These are phyloP conservation scores for Morone saxatilis DNA, from an alignment of 2,113 vertebrate genomes.

Conservation along the genomic window DNA sequence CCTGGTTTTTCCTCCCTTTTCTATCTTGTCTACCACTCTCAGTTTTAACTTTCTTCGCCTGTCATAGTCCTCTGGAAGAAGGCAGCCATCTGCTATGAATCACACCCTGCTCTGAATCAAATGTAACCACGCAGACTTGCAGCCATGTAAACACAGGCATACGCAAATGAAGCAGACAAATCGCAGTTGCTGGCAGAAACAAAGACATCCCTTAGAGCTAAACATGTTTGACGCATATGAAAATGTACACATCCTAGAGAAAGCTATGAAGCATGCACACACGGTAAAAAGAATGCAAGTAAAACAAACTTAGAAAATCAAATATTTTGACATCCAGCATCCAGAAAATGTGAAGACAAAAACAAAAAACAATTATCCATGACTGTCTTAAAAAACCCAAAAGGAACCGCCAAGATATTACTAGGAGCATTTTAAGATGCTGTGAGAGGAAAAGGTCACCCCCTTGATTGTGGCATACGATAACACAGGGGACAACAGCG, in stretches of 20 bases:
- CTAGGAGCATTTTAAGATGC: constrained; percentile 38
- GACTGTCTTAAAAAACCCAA: not conserved
- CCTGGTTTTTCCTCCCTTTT: constrained; percentile 47
- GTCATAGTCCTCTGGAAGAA: constrained; percentile 59
- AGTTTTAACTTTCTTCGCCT: constrained; percentile 69
- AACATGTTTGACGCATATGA: constrained; percentile 51
- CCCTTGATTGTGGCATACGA: constrained; percentile 59
- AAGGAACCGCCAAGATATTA: constrained; percentile 23
- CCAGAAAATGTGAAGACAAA: not conserved
- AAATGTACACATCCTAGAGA: constrained; percentile 33
- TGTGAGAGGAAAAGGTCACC: constrained; percentile 58
- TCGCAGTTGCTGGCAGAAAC: constrained; percentile 56
- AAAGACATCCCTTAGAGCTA: constrained; percentile 45
- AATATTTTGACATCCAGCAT: constrained; percentile 31
- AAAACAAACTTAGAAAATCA: constrained; percentile 24
- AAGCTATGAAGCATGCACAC: not conserved
- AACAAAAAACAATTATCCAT: constrained; percentile 12
- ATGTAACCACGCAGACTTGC: constrained; percentile 60
- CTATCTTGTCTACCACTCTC: constrained; percentile 64
- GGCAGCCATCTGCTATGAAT: constrained; percentile 77
- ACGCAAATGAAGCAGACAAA: constrained; percentile 56
- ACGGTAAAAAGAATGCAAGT: not conserved
- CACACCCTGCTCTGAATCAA: constrained; percentile 60
- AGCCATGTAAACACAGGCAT: constrained; percentile 66
- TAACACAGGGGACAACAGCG: constrained; percentile 53